Percentiles rank a stretch among this genome's conserved stretches.
phyloP scores from a whole-genome alignment of 2,888 invertebrate genomes.

The Frankliniella intonsa region DNA sequence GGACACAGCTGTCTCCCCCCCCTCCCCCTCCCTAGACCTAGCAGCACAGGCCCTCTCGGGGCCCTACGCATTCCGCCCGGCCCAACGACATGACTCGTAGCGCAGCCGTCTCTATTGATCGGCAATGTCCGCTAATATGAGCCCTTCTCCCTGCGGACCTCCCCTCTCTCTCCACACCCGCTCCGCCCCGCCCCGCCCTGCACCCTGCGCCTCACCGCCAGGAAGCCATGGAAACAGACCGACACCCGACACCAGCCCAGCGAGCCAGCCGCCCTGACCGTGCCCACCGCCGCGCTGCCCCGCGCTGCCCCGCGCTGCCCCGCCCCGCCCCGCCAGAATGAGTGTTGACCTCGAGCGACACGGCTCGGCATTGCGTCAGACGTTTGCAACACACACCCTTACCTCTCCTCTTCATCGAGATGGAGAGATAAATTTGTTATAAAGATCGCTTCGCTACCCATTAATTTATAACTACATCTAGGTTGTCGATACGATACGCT shows the following conservation, averaged over 20 bases:
- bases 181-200: too few species aligned
- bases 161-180: too few species aligned
- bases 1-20: background rate
- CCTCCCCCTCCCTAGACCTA: too few species aligned
- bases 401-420: background rate
- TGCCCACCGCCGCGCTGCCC: background rate
- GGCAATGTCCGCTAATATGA: too few species aligned
- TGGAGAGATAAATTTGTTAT: constrained; percentile 4
- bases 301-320: background rate
- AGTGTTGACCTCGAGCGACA: too few species aligned
- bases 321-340: background rate
- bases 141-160: too few species aligned
- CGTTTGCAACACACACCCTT: background rate
- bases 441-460: background rate
- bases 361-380: background rate
- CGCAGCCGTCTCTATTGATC: too few species aligned
- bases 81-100: too few species aligned
- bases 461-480: constrained; percentile 4
- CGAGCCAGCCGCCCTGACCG: background rate
- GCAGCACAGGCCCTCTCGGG: too few species aligned
- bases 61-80: too few species aligned
- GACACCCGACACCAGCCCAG: background rate
- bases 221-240: constrained; percentile 8
- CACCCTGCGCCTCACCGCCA: background rate
- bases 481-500: background rate